phyloP scores from a whole-genome alignment of 2,797 vertebrate species.

The Oryzias dopingdopingensis region DNA sequence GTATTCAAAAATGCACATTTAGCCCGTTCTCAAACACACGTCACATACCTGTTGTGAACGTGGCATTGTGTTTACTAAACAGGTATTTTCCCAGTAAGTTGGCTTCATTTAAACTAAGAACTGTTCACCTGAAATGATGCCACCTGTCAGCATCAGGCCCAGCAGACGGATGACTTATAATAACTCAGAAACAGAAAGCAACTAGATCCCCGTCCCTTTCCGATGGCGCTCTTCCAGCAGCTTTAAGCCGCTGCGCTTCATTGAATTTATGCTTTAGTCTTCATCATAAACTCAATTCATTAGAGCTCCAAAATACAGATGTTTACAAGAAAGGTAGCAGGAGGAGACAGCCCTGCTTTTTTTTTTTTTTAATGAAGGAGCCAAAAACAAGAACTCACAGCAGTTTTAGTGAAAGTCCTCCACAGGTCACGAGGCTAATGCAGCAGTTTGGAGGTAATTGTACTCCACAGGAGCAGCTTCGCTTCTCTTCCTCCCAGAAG shows the following conservation, averaged over 20 bases:
- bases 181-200: constrained; percentile 19
- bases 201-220: constrained; percentile 20
- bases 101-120: constrained; percentile 1
- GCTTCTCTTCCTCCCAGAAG: constrained; percentile 41
- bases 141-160: constrained; percentile 27
- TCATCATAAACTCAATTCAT: constrained; percentile 43
- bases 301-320: constrained; percentile 3
- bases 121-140: constrained; percentile 33
- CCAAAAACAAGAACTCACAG: constrained; percentile 56
- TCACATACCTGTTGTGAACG: too few relatives aligned
- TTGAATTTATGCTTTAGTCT: constrained; percentile 28
- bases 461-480: constrained; percentile 65
- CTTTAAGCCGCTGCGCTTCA: constrained; percentile 27
- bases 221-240: constrained; percentile 28
- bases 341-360: background rate
- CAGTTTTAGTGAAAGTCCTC: constrained; percentile 61
- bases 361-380: constrained; percentile 1
- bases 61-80: too few relatives aligned
- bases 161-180: constrained; percentile 41
- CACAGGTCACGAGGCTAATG: constrained; percentile 48
- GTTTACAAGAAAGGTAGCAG: constrained; percentile 20
- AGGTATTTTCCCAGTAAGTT: too few relatives aligned
- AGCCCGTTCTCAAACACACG: too few relatives aligned
- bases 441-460: constrained; percentile 56
- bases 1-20: too few relatives aligned